Evolutionary conservation across 1,140 invertebrate species (phyloP), one percentile per base, ranked within the genome.

Genomic region (Drosophila orosa): DNA sequence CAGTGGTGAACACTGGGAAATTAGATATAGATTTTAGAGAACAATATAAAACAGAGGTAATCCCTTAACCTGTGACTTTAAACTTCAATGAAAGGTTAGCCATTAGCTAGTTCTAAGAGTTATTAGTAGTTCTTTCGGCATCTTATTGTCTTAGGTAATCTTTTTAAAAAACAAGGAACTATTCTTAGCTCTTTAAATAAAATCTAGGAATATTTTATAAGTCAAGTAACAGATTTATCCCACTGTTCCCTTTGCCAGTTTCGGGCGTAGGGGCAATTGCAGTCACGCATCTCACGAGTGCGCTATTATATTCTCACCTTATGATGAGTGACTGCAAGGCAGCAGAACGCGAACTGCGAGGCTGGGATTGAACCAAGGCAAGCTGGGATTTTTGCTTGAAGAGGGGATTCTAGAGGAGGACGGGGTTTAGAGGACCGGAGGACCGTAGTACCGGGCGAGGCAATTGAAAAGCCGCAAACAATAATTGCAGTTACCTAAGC

Each of bases 261-360:
- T 76, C 62, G 55, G 83, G 83, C 79, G 83, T 86, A 83, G 79
- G 63, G 80, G 79, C 84, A 87, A 87, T 89, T 87, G 84, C 85
- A 87, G 84, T 87, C 84, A 87, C 84, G 84, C 84, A 87, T 89
- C 84, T 87, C 85, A 89, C 84, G 84, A 87, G 69, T 87, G 84
- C 85, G 84, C 84, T 78, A 87, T 87, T 87, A 87, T 87, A 87
- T 87, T 87, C 84, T 87, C 84, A 87, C 84, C 84, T 87, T 89
- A 89, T 87, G 84, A 84, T 87, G 84, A 89, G 84, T 90, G 84
- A 89, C 83, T 86, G 40, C 27, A 48, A 42, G 67, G 40, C 54
- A 42, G 56, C 59, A 71, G 44, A 82, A 68, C 61, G 47, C 31
- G 44, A 71, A 47, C 78, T 42, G 31, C 44, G 27, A 66, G 63